Evolutionary conservation across 2,888 invertebrate genomes (phyloP).

Genomic region (Harpalus rufipes): DNA sequence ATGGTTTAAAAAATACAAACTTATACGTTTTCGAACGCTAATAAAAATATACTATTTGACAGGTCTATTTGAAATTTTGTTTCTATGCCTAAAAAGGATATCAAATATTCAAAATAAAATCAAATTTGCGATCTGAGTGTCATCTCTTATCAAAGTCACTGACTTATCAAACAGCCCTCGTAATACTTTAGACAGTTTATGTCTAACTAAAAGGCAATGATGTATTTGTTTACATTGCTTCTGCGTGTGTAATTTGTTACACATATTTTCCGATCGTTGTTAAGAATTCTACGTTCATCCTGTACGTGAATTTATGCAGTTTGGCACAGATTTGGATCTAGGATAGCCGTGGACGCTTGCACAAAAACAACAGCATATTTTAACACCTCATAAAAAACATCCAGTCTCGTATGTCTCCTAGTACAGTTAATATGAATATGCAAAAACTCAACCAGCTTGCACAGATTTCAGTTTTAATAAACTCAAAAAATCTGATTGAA

Average conservation of each 20-base stretch:
- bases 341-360: background rate
- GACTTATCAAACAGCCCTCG: too few relatives aligned
- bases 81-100: too few relatives aligned
- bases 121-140: too few relatives aligned
- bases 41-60: too few relatives aligned
- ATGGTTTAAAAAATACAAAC: too few relatives aligned
- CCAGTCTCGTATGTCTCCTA: background rate
- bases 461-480: constrained; percentile 45
- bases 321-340: background rate
- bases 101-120: too few relatives aligned
- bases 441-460: constrained; percentile 38
- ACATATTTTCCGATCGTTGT: background rate
- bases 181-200: too few relatives aligned
- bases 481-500: constrained; percentile 27
- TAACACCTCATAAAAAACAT: constrained; percentile 26
- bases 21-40: too few relatives aligned
- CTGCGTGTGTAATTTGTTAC: background rate
- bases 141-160: too few relatives aligned
- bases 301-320: background rate
- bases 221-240: too few relatives aligned
- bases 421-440: constrained; percentile 56
- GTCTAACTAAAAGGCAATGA: too few relatives aligned
- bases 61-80: too few relatives aligned
- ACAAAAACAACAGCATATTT: constrained; percentile 28
- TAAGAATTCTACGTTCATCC: background rate